These are phyloP conservation scores for Patagioenas fasciata DNA, from an alignment of 2,113 vertebrate genomes.

Conservation along the genomic window DNA sequence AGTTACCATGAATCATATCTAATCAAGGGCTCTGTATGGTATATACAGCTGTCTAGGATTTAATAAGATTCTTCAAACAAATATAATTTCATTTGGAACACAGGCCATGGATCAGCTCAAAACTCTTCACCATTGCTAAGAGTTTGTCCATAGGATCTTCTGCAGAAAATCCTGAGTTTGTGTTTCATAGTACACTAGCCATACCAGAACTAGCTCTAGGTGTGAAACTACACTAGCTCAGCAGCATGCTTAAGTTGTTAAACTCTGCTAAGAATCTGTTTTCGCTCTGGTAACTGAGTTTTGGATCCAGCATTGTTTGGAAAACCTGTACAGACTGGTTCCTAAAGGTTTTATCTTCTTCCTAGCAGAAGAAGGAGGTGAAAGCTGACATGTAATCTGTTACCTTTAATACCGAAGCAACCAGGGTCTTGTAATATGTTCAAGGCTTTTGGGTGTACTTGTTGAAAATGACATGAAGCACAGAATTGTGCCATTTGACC, in stretches of 20 bases:
- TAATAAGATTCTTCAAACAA: not conserved
- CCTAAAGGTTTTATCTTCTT: not conserved
- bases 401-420: not conserved
- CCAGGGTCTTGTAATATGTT: not conserved
- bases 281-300: not conserved
- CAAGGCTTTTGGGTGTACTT: not conserved
- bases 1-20: not conserved
- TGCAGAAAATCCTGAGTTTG: not conserved
- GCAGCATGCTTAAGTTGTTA: not conserved
- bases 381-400: not conserved
- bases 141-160: not conserved
- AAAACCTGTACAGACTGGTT: not conserved
- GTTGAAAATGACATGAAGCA: not conserved
- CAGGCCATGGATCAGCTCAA: not conserved
- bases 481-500: not conserved
- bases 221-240: fast-evolving
- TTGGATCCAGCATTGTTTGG: not conserved
- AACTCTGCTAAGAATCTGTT: not conserved
- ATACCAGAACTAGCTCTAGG: not conserved
- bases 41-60: not conserved
- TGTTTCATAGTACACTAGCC: not conserved
- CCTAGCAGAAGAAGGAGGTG: not conserved
- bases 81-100: not conserved
- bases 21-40: not conserved
- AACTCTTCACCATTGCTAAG: not conserved